Evolutionary conservation across 2,888 invertebrate genomes (phyloP), one percentile per base, ranked within the genome.

Genomic region (Spatulosminthurus flaviceps): DNA sequence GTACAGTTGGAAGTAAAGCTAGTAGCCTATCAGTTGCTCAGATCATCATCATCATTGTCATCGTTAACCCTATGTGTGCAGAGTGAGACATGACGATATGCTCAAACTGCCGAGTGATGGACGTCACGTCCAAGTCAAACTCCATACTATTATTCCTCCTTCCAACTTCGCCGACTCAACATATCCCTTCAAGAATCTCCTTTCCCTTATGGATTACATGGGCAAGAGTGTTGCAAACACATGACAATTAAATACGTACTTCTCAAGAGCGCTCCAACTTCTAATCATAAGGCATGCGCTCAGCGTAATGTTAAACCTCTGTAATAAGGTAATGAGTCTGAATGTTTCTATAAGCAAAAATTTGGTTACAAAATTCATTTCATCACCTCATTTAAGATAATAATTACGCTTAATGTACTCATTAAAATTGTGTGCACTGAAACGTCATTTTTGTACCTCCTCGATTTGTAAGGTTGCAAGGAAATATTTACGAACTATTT

Each of bases 1-100:
- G 5, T 9, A 24, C 51, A 70, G 26, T 28, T 28, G n/a, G 66
- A 70, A 78, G 74, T 73, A 67, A 77, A 75, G 60, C 51, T 66
- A 69, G 71, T 78, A 78, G 80, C 80, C 78, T 80, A 80, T 80
- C 80, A 74, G 71, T 67, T 64, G 41, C 60, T 80, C 78, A 75
- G 74, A 80, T 80, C 80, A 73, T 66, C 74, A 73, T 77, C 80
- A 78, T 80, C 78, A 69, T 78, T 75, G 77, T 75, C 71, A 76
- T 64, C 70, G 74, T 79, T 74, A 28, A 19, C 60, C 67, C 21
- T 74, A 29, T 73, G 73, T 51, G 74, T 74, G 76, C 24, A 42
- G 76, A 76, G 76, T 69, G 67, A 76, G 69, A 76, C 67, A 76
- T 69, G 69, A 76, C 34, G 76, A 76, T 76, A 76, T 76, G 76